Conservation (phyloP, 2,113 vertebrate species). For the Litocranius walleri region DNA sequence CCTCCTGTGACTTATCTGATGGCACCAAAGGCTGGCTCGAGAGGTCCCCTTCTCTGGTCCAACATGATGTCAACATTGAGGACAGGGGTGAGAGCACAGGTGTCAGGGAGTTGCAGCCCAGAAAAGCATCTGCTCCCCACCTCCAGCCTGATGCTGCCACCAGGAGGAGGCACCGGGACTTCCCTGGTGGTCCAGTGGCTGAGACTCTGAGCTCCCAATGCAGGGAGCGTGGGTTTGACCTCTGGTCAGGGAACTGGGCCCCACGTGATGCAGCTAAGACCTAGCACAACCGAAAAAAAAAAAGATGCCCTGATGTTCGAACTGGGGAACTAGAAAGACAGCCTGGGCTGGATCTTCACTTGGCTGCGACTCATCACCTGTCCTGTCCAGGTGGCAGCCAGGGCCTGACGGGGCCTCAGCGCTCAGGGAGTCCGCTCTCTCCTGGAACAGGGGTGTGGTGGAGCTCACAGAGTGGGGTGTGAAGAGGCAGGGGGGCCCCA, state of each 20-base stretch:
- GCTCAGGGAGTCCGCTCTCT: background rate
- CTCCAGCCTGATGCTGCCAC: background rate
- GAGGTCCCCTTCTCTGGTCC: background rate
- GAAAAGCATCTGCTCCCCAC: background rate
- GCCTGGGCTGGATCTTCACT: background rate
- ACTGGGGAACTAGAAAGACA: fast-evolving
- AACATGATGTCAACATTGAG: background rate
- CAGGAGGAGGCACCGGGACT: background rate
- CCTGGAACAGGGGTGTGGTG: background rate
- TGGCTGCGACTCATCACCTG: background rate
- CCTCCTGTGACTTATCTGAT: background rate
- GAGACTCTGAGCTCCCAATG: background rate
- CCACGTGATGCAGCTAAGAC: background rate
- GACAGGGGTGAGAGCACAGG: background rate
- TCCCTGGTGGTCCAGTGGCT: background rate
- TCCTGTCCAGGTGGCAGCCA: background rate
- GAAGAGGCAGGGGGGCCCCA: background rate
- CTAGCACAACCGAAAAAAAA: background rate
- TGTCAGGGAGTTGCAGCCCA: background rate
- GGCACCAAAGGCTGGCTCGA: background rate
- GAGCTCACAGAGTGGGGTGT: background rate
- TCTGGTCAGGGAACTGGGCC: background rate
- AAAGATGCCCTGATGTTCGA: background rate
- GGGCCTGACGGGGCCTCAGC: background rate
- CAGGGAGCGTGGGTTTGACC: background rate